These are phyloP conservation scores for Ictalurus furcatus DNA, from an alignment of 2,113 vertebrate species.

Conservation along the genomic window DNA sequence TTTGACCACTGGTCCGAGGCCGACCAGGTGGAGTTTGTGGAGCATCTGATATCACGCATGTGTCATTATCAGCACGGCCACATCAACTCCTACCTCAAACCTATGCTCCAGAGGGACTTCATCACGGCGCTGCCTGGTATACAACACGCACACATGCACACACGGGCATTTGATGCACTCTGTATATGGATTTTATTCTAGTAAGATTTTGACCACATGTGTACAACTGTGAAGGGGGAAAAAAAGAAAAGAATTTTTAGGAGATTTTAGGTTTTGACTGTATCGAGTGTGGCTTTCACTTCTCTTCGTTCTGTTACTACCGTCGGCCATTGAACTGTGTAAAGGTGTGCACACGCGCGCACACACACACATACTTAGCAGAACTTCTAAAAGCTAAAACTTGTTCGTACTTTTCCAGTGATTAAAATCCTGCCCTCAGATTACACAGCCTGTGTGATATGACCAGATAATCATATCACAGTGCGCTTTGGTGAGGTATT, in stretches of 20 bases:
- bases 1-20: constrained; percentile 99
- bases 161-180: neutral
- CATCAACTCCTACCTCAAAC: constrained; percentile 99
- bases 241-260: neutral
- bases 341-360: neutral
- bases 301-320: neutral
- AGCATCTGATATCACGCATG: constrained; percentile 99
- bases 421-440: neutral
- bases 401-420: neutral
- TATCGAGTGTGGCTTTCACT: neutral
- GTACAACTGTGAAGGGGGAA: neutral
- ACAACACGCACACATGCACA: neutral
- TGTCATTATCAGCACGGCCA: constrained; percentile 99
- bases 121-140: constrained; percentile 98
- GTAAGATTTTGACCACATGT: neutral
- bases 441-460: neutral
- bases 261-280: neutral
- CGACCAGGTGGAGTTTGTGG: constrained; percentile 98
- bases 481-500: neutral
- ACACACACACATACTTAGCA: neutral
- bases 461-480: neutral
- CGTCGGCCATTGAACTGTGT: neutral
- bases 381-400: neutral
- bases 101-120: constrained; percentile 98
- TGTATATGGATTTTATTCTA: neutral